phyloP scores from a whole-genome alignment of 64 coral and sea anemone genomes.

The Stichodactyla helianthus region DNA sequence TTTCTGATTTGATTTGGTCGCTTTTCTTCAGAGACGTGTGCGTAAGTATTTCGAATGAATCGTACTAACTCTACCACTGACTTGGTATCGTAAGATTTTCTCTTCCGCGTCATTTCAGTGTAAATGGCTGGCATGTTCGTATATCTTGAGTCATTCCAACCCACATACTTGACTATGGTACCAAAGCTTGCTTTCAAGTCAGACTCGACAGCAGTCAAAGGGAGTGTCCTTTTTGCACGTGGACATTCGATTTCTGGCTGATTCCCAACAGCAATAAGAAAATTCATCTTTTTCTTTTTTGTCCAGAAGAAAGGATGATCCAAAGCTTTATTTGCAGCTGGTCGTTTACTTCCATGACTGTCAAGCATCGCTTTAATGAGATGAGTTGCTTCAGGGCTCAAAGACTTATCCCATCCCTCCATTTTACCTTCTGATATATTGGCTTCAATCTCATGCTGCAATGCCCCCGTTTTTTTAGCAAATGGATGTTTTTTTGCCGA shows the following conservation, averaged over 20 bases:
- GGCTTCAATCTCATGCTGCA: background rate
- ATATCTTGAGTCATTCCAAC: too few relatives aligned
- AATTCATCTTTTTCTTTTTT: background rate
- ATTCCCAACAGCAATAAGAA: constrained; percentile 25
- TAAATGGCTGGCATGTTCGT: too few relatives aligned
- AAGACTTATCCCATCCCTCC: background rate
- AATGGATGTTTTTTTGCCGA: constrained; percentile 11
- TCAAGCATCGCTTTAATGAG: background rate
- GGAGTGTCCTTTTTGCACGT: background rate
- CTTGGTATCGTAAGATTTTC: too few relatives aligned
- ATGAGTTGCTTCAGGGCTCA: background rate
- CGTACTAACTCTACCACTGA: too few relatives aligned
- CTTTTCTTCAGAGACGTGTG: too few relatives aligned
- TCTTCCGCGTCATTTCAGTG: too few relatives aligned
- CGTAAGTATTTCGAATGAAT: too few relatives aligned
- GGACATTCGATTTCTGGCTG: constrained; percentile 6
- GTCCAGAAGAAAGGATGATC: background rate
- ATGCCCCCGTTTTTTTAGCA: background rate
- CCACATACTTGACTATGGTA: too few relatives aligned
- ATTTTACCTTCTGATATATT: background rate
- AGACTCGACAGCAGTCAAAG: too few relatives aligned
- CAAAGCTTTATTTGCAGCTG: background rate
- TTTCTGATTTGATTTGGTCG: too few relatives aligned
- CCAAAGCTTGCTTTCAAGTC: too few relatives aligned
- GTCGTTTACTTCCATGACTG: background rate